Evolutionary conservation across 2,113 vertebrate genomes (phyloP), one percentile per base, ranked within the genome.

Genomic region (Syngnathoides biaculeatus): DNA sequence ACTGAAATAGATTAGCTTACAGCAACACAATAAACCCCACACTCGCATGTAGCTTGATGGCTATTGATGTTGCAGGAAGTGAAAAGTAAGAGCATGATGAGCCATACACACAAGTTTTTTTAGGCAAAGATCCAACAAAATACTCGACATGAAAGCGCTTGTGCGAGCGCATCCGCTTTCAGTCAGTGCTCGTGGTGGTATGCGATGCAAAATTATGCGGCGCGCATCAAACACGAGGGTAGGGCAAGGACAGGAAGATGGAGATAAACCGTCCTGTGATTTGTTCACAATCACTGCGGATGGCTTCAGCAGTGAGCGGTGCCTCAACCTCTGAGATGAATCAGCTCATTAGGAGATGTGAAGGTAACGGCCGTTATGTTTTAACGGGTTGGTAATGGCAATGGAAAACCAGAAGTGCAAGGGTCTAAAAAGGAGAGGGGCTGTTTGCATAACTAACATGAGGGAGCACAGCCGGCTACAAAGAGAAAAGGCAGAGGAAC

Each of bases 1-100:
- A 86, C 73, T 68, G 71, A 52, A 71, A 80, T 79, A 88, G 88
- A 87, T 88, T 85, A 88, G 80, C 79, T 82, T 62, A 74, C 63
- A 82, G 82, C 68, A 82, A 84, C 79, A 77, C 67, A 74, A 59
- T 73, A 83, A 87, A 85, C 75, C 75, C 68, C 71, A 22, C 65
- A 24, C 79, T 62, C 61, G 75, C 72, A 83, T 0, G 30, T 67
- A 50, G 65, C 79, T 57, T 78, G 79, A 80, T 11, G 60, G 61
- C 55, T 66, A 73, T 74, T 80, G 78, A 84, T 87, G 82, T 74
- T 67, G 48, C 63, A 71, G 73, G 65, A 74, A 79, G 68, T 58
- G 64, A 67, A 77, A 67, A 74, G 58, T 55, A 60, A 73, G 26
- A 80, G 62, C 65, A 65, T 57, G 55, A 30, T 20, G 43, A 65